Percentiles rank a stretch among this genome's conserved stretches.
phyloP scores from a whole-genome alignment of 1,140 invertebrate species.

The Anagrus nilaparvatae region DNA sequence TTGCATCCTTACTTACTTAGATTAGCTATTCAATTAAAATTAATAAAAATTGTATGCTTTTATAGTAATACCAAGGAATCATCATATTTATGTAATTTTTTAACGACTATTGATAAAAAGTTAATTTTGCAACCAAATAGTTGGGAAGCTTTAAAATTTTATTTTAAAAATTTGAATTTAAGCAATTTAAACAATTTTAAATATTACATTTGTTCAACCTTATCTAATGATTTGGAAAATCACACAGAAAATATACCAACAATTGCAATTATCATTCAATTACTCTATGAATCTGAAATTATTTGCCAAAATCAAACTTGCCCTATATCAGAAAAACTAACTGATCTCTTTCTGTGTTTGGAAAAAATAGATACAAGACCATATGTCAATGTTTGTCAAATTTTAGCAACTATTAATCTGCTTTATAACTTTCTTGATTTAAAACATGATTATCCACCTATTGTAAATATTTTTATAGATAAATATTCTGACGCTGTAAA shows the following conservation, averaged over 20 bases:
- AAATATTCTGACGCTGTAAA: slow-evolving; percentile 6
- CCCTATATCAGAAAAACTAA: slow-evolving; percentile 1
- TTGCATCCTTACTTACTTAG: slow-evolving; percentile 21
- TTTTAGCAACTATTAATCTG: slow-evolving; percentile 13
- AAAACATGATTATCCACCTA: background rate
- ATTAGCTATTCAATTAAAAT: slow-evolving; percentile 20
- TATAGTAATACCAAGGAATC: slow-evolving; percentile 14
- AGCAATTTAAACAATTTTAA: slow-evolving; percentile 1
- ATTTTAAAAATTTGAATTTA: slow-evolving; percentile 3
- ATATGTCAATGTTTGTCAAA: slow-evolving; percentile 12
- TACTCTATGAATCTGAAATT: slow-evolving; percentile 7
- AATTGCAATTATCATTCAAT: slow-evolving; percentile 12
- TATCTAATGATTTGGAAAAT: slow-evolving; percentile 3
- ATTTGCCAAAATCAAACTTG: slow-evolving; percentile 11
- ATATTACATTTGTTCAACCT: background rate
- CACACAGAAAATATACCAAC: slow-evolving; percentile 4
- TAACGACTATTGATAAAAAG: slow-evolving; percentile 20
- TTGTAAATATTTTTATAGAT: slow-evolving; percentile 5
- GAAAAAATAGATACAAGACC: slow-evolving; percentile 15
- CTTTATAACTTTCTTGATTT: slow-evolving; percentile 8
- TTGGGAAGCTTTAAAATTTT: slow-evolving; percentile 3
- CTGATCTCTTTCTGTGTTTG: slow-evolving; percentile 1
- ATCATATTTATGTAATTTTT: slow-evolving; percentile 8
- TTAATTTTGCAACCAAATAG: slow-evolving; percentile 3
- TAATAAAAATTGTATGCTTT: slow-evolving; percentile 19